Evolutionary conservation across 1,140 invertebrate genomes (phyloP).

Genomic region (Ostrea edulis): DNA sequence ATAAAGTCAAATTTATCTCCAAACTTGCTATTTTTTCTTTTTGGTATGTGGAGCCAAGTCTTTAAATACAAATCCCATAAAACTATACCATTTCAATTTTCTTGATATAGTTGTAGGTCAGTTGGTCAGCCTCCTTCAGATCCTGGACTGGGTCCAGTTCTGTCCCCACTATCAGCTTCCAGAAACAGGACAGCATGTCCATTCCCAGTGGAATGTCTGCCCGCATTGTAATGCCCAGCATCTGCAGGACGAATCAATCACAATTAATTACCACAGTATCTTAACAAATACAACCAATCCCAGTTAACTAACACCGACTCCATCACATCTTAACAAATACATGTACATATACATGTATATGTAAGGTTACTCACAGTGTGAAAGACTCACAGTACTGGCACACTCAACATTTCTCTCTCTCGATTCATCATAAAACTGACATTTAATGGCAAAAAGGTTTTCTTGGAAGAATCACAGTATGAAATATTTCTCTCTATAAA

Average conservation of each 20-base stretch:
- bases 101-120: conserved; percentile 78
- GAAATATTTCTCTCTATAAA: not conserved
- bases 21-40: not conserved
- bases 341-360: not conserved
- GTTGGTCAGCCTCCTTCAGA: conserved; percentile 76
- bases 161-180: conserved; percentile 75
- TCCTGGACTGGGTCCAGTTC: conserved; percentile 73
- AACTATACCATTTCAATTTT: conserved; percentile 76
- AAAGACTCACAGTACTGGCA: not conserved
- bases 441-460: not conserved
- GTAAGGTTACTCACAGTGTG: not conserved
- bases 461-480: not conserved
- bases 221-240: conserved; percentile 78
- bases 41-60: too few species aligned
- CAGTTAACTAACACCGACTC: not conserved
- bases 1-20: too few species aligned
- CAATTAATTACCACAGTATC: too few species aligned
- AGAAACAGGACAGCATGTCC: conserved; percentile 76
- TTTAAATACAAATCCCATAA: not conserved
- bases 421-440: not conserved
- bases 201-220: conserved; percentile 79
- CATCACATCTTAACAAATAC: not conserved
- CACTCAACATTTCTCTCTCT: not conserved
- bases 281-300: not conserved
- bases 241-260: conserved; percentile 55